Evolutionary conservation across 2,888 invertebrate species (phyloP), one percentile per base, ranked within the genome.

Genomic region (Andrena camellia): DNA sequence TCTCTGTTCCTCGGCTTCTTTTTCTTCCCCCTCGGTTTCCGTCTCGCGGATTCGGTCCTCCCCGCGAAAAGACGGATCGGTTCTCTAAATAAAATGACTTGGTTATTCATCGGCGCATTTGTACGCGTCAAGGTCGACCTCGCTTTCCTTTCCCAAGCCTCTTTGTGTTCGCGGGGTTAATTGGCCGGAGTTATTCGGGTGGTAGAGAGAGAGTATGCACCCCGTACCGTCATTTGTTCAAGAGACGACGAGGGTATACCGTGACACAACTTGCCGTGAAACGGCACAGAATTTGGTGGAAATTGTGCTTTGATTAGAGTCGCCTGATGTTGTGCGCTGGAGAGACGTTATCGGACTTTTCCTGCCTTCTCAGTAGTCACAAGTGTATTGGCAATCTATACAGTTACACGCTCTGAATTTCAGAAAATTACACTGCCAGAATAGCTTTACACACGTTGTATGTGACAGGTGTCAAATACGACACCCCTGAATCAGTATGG

Each of bases 61-160:
- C 70, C 33, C 86, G 82, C 71, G 91, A 90, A 93, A 93, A 93
- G 93, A 93, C 92, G 91, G 85, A 93, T 93, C 90, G 93, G 90
- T 93, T 93, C 93, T 92, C 92, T 91, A 93, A 93, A 93, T 93
- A 93, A 93, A 93, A 93, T 93, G 92, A 93, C 93, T 93, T 88
- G 92, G 93, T 93, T 93, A 93, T 93, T 93, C 93, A 94, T 93
- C 93, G 93, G 91, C 92, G 91, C 92, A 93, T 93, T 93, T 93
- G 93, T 93, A 92, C 92, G 90, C 92, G 93, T 93, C 93, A 89
- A 89, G 89, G 89, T 89, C 88, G 89, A 73, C 80, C 78, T 78
- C 81, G 80, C 85, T 84, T 83, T 89, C 86, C 87, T 88, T 85
- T 87, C 52, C 81, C 76, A 63, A 68, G 66, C 75, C 82, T 87